These are phyloP conservation scores for Criorhina ranunculi DNA, from an alignment of 2,888 invertebrate genomes.

Conservation along the genomic window DNA sequence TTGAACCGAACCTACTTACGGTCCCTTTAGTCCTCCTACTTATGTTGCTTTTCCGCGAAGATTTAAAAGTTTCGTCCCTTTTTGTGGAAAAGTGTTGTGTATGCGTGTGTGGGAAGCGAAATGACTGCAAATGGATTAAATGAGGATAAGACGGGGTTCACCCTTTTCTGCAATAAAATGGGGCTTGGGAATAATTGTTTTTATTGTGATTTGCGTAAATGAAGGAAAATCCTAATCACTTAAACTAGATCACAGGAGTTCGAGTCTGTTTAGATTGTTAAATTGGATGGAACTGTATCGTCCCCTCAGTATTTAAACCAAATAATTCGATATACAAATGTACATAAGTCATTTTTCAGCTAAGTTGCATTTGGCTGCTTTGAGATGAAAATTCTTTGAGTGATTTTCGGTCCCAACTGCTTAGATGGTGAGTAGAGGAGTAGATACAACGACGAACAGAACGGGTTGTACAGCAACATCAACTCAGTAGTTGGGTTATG, in stretches of 20 bases:
- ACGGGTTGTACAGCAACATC: too few species aligned
- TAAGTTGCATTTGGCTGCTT: too few species aligned
- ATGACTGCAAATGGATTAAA: slow-evolving; percentile 23
- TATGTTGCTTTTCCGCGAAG: not conserved
- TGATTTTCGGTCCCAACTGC: too few species aligned
- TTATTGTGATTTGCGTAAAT: not conserved
- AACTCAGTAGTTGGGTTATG: too few species aligned
- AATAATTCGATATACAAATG: too few species aligned
- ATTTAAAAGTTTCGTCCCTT: slow-evolving; percentile 21
- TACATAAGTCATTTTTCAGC: too few species aligned
- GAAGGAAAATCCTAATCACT: slow-evolving; percentile 4
- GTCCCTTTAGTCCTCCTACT: not conserved
- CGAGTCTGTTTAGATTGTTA: not conserved
- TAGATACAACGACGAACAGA: too few species aligned
- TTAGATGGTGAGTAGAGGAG: too few species aligned
- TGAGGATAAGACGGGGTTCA: slow-evolving; percentile 23
- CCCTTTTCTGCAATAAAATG: slow-evolving; percentile 23
- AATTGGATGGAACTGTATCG: not conserved
- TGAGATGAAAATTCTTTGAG: too few species aligned
- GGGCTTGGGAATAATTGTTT: slow-evolving; percentile 7
- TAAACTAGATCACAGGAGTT: not conserved
- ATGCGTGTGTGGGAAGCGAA: not conserved
- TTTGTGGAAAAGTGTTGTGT: slow-evolving; percentile 30
- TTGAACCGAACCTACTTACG: slow-evolving; percentile 29
- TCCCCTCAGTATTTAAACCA: too few species aligned